A percentile compares a stretch with the other conserved stretches of the same genome.
Conservation (phyloP, 2,797 vertebrate species). For the Halcyon badia region DNA sequence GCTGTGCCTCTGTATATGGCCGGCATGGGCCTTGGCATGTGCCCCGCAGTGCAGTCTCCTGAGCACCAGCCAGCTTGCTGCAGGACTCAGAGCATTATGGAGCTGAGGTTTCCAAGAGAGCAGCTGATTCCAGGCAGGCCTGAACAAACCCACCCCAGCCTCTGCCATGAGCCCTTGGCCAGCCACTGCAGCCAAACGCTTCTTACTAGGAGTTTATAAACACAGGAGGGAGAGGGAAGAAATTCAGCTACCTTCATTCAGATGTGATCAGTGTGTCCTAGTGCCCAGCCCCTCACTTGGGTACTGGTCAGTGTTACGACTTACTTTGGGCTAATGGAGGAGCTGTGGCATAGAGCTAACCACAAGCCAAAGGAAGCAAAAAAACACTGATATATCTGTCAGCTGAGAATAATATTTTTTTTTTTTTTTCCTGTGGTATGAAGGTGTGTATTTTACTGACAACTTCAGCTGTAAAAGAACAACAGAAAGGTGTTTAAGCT, state of each 20-base stretch:
- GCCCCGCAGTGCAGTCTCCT: not conserved
- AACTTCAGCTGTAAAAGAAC: slow-evolving; percentile 34
- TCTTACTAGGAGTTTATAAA: not conserved
- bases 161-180: not conserved
- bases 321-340: not conserved
- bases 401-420: not conserved
- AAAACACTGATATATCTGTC: not conserved
- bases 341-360: not conserved
- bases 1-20: not conserved
- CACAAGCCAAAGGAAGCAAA: not conserved
- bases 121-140: not conserved
- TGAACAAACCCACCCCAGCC: not conserved
- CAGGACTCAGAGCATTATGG: not conserved
- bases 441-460: slow-evolving; percentile 22
- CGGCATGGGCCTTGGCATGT: not conserved
- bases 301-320: not conserved
- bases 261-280: not conserved
- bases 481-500: slow-evolving; percentile 44
- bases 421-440: not conserved
- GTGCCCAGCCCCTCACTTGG: not conserved
- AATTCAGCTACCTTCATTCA: not conserved
- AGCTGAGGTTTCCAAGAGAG: not conserved
- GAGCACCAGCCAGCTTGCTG: not conserved
- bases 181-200: not conserved
- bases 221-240: not conserved